Evolutionary conservation across 2,113 vertebrate species (phyloP).

Genomic region (Shinisaurus crocodilurus): DNA sequence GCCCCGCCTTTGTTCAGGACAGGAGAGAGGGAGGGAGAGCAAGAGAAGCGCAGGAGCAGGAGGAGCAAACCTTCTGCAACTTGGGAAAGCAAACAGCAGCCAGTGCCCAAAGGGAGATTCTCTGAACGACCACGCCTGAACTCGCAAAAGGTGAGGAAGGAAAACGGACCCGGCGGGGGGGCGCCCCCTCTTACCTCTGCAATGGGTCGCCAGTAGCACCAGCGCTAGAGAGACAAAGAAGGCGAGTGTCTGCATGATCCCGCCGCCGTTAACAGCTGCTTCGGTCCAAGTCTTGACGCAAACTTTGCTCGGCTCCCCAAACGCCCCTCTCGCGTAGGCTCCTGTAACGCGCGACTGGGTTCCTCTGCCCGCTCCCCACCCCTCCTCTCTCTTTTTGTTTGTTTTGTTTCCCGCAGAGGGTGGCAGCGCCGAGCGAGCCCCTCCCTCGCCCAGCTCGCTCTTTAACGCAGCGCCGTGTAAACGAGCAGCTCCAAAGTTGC

Average conservation of each 20-base stretch:
- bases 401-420: too few species aligned
- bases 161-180: background rate
- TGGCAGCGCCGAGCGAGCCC: accelerated
- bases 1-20: background rate
- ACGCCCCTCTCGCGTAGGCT: background rate
- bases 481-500: background rate
- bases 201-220: background rate
- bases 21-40: background rate
- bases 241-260: constrained; percentile 25
- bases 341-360: background rate
- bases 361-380: background rate
- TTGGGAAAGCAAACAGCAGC: background rate
- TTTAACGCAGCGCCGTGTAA: background rate
- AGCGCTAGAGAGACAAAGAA: background rate
- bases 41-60: too few species aligned
- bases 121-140: background rate
- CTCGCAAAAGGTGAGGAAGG: too few species aligned
- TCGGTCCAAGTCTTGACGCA: background rate
- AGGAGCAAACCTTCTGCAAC: background rate
- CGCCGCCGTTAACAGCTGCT: background rate
- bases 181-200: constrained; percentile 19
- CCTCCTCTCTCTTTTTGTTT: background rate
- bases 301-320: background rate
- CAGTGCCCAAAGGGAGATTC: background rate
- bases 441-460: background rate